Evolutionary conservation across 2,113 vertebrate species (phyloP).

Genomic region (Leuciscus idus): DNA sequence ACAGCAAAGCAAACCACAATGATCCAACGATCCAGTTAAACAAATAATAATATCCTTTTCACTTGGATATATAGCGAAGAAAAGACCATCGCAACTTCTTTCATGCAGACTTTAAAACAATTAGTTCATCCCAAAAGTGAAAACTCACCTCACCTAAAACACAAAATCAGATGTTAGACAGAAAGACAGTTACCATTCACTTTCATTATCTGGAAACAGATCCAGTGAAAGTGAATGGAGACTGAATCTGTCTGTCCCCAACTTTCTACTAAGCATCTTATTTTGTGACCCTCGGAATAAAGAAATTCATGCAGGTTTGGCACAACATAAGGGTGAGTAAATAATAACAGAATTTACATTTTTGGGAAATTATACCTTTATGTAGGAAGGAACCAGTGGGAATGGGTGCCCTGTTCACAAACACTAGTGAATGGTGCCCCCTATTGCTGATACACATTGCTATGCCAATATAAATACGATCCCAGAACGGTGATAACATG

Average conservation of each 20-base stretch:
- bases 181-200: background rate
- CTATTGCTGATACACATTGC: constrained; percentile 16
- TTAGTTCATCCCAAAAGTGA: no score
- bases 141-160: background rate
- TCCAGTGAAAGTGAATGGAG: background rate
- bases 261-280: background rate
- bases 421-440: constrained; percentile 38
- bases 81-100: no score
- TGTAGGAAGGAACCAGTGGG: background rate
- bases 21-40: no score
- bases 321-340: background rate
- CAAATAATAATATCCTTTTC: no score
- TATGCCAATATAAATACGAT: background rate
- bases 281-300: background rate
- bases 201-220: background rate
- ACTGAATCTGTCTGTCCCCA: background rate
- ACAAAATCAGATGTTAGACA: background rate
- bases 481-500: background rate
- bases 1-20: no score
- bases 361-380: background rate
- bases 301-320: background rate
- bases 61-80: no score
- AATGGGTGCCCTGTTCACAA: background rate
- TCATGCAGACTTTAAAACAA: no score
- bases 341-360: background rate